Evolutionary conservation across 2,888 invertebrate genomes (phyloP).

Genomic region (Andrena minutula): DNA sequence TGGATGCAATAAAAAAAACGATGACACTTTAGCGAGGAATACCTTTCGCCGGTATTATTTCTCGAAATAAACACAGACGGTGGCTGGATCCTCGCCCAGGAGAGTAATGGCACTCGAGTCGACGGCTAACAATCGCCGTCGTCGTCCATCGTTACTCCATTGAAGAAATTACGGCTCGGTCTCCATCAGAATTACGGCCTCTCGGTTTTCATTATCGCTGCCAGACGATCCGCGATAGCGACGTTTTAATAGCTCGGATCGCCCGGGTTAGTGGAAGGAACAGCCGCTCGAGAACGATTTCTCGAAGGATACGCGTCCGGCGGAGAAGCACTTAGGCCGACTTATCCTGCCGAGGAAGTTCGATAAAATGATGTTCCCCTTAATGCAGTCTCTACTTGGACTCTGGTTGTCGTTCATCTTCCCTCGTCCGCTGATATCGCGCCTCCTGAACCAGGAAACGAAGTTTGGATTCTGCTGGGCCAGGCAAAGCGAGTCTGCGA

Average conservation of each 20-base stretch:
- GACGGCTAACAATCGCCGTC: constrained; percentile 36
- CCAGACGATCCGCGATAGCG: constrained; percentile 49
- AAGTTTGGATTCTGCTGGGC: background rate
- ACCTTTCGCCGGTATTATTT: background rate
- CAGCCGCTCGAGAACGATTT: constrained; percentile 15
- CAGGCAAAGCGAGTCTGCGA: background rate
- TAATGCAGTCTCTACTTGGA: background rate
- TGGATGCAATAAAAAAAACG: background rate
- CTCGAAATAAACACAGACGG: constrained; percentile 10
- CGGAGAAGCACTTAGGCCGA: constrained; percentile 15
- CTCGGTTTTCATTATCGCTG: constrained; percentile 62
- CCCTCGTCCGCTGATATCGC: background rate
- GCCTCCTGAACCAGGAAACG: constrained; percentile 6
- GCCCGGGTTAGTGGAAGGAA: constrained; percentile 25
- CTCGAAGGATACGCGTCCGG: constrained; percentile 20
- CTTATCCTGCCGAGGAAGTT: constrained; percentile 5
- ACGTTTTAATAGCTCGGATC: constrained; percentile 72
- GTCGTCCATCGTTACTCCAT: constrained; percentile 36
- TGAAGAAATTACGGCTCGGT: constrained; percentile 42
- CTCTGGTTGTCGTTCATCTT: background rate
- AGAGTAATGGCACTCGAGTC: constrained; percentile 20
- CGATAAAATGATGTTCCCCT: constrained; percentile 29
- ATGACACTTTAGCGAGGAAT: constrained; percentile 4
- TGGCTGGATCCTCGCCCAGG: background rate
- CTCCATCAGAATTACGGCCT: constrained; percentile 43